Evolutionary conservation across 2,113 vertebrate genomes (phyloP).

Genomic region (Catharus fuscescens): DNA sequence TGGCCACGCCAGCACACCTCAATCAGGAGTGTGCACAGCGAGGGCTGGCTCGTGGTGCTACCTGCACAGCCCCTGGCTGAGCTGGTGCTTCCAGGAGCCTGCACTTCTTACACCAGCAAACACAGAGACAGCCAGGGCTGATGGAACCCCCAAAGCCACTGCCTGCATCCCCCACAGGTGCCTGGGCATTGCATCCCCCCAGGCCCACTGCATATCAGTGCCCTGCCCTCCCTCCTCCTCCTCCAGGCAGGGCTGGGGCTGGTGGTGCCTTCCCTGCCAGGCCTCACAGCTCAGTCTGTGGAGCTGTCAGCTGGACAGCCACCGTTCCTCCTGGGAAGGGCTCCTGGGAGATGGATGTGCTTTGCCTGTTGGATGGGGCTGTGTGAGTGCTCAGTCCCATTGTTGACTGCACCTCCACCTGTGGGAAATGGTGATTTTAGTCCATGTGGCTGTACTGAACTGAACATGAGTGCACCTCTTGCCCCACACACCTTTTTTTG

Average conservation of each 20-base stretch:
- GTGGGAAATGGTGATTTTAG: background rate
- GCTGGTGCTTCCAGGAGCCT: background rate
- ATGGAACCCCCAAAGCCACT: background rate
- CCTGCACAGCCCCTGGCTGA: fast-evolving
- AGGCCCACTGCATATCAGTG: background rate
- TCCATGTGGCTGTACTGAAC: background rate
- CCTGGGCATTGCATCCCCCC: background rate
- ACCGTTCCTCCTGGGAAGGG: background rate
- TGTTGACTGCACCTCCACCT: background rate
- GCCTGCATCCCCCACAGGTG: background rate
- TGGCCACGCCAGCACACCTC: fast-evolving
- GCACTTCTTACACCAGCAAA: fast-evolving
- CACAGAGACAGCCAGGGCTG: background rate
- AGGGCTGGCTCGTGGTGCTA: background rate
- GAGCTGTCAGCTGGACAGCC: background rate
- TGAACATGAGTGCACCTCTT: background rate
- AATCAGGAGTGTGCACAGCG: fast-evolving
- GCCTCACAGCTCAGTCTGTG: fast-evolving
- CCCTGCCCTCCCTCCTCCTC: background rate
- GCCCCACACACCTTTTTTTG: background rate
- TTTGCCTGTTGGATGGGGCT: fast-evolving
- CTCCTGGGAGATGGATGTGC: fast-evolving
- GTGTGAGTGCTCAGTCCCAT: fast-evolving
- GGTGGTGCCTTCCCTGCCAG: background rate
- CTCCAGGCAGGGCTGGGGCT: background rate